Percentiles rank a stretch among this genome's conserved stretches.
These are phyloP conservation scores for Peromyscus maniculatus DNA, from an alignment of 2,113 vertebrate species.

Conservation along the genomic window DNA sequence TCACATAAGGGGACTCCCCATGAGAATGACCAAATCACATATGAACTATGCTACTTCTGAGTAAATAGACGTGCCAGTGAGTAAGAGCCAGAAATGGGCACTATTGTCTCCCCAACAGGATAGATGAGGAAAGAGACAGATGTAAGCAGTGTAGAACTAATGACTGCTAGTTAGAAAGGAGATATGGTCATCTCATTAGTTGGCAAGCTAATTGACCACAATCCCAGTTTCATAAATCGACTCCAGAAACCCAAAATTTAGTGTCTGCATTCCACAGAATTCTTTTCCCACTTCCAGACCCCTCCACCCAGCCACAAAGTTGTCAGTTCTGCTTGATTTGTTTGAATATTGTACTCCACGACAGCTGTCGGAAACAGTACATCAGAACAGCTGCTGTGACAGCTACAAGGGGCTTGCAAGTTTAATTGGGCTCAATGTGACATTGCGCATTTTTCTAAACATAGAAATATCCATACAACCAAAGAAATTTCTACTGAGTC, in stretches of 20 bases:
- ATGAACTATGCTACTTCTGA: neutral
- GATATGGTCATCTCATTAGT: conserved; percentile 82
- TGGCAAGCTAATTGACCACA: conserved; percentile 81
- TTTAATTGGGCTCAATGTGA: conserved; percentile 86
- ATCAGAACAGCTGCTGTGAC: conserved; percentile 88
- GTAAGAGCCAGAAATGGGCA: conserved; percentile 45
- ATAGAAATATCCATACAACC: conserved; percentile 75
- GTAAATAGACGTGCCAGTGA: conserved; percentile 63
- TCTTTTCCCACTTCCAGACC: conserved; percentile 48
- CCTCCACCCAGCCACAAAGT: conserved; percentile 71
- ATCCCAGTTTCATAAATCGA: conserved; percentile 64
- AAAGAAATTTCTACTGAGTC: conserved; percentile 63
- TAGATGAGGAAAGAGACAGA: conserved; percentile 78
- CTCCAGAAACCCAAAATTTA: conserved; percentile 60
- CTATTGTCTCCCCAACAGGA: conserved; percentile 60
- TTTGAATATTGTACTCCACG: conserved; percentile 80
- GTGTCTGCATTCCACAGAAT: conserved; percentile 63
- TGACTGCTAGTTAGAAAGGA: conserved; percentile 79
- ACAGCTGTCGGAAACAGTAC: conserved; percentile 89
- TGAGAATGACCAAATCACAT: conserved; percentile 34
- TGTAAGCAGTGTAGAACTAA: conserved; percentile 81
- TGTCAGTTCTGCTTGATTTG: conserved; percentile 88
- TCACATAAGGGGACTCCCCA: neutral
- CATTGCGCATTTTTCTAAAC: conserved; percentile 77
- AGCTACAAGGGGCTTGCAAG: conserved; percentile 83